Conservation (phyloP, 2,113 vertebrate species). For the Grus americana region DNA sequence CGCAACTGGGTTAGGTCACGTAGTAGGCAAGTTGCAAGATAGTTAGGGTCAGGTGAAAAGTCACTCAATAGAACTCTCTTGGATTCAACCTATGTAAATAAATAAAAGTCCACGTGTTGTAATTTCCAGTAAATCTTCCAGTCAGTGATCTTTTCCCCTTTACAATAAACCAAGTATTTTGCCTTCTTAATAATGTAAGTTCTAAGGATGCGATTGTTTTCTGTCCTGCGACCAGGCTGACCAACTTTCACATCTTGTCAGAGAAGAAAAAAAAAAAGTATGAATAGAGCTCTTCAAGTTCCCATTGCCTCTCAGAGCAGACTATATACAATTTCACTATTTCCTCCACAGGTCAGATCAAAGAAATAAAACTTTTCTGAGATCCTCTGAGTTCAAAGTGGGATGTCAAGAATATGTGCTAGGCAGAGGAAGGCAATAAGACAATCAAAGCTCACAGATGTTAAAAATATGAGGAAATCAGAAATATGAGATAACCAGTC, state of each 20-base stretch:
- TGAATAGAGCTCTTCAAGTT: background rate
- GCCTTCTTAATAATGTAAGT: background rate
- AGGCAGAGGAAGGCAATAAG: background rate
- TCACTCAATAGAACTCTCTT: no score
- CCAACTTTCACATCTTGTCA: background rate
- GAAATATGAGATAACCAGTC: background rate
- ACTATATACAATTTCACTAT: background rate
- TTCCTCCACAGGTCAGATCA: background rate
- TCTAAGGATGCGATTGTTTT: background rate
- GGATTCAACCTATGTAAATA: background rate
- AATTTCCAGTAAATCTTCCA: background rate
- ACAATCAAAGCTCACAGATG: background rate
- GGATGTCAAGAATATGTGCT: background rate
- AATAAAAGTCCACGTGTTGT: background rate
- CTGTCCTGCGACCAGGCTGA: background rate
- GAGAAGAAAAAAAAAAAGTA: background rate
- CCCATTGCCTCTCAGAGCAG: background rate
- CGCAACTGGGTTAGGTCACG: background rate
- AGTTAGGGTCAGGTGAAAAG: background rate
- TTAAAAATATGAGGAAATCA: background rate
- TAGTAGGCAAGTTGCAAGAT: background rate
- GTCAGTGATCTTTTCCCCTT: background rate
- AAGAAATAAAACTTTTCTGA: background rate
- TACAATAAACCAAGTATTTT: background rate
- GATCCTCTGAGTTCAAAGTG: background rate